Evolutionary conservation across 2,797 vertebrate genomes (phyloP), one percentile per base, ranked within the genome.

Genomic region (Aythya fuligula): DNA sequence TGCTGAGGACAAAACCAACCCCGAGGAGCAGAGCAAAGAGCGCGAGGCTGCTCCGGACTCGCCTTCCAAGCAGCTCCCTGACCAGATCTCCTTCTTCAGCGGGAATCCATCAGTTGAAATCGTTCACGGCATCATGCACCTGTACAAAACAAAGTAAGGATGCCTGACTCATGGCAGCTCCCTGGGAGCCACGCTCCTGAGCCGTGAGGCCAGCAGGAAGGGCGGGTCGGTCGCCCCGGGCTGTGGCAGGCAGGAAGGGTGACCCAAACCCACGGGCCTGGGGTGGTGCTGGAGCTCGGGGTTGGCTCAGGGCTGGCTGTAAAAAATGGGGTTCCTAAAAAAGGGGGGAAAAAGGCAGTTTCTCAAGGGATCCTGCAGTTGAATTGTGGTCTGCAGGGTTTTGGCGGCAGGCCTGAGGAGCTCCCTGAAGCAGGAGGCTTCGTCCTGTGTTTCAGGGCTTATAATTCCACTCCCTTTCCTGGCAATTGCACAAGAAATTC

Each of bases 81-180:
- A 99, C 83, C 99, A 99, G 98, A 99, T 99, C 90, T 99, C 99
- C 12, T 99, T 99, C 98, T 99, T 99, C 98, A 99, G 99, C 1
- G 99, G 99, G 79, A 99, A 99, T 79, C 99, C 99, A 0, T 99
- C 99, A 0, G 99, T 99, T 62, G 99, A 99, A 97, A 99, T 99
- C 7, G 98, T 99, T 89, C 99, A 99, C 12, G 99, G 99, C 36
- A 99, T 99, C 90, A 99, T 99, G 99, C 99, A 99, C 76, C 98
- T 99, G 39, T 99, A 99, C 97, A 99, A 99, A 97, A 99, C 99
- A 88, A 99, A 99, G 99, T 99, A 95, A 99, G 99, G 61, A 61
- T 30, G 82, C 13, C 58, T 82, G 61, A n/a, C n/a, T 71, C 9
- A 27, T 22, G 13, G 45, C 1, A 17, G 66, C 73, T 51, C 3